Evolutionary conservation across 2,113 vertebrate species (phyloP).

Genomic region (Ceratotherium simum): DNA sequence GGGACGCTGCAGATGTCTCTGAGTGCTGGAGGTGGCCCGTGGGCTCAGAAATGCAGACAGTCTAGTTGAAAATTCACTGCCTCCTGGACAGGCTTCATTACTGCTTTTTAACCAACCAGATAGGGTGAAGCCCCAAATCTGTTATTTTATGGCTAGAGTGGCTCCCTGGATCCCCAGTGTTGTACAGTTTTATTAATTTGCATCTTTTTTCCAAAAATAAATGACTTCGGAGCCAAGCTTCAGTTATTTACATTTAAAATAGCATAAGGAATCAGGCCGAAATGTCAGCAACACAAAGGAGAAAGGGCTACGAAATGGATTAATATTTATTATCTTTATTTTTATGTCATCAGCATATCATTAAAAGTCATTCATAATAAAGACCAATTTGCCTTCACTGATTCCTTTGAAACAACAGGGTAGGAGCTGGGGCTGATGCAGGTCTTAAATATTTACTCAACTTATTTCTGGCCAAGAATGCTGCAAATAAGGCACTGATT

Average conservation of each 20-base stretch:
- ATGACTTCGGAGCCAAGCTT: conserved; percentile 13
- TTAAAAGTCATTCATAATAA: neutral
- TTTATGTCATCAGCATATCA: neutral
- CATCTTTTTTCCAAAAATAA: neutral
- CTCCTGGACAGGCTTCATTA: conserved; percentile 27
- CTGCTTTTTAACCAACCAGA: neutral
- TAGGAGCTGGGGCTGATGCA: neutral
- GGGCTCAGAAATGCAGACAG: neutral
- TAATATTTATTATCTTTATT: neutral
- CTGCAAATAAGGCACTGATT: conserved; percentile 42
- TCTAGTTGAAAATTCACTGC: neutral
- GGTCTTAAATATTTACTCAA: neutral
- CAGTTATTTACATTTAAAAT: conserved; percentile 65
- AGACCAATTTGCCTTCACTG: neutral
- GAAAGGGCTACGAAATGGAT: neutral
- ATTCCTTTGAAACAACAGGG: neutral
- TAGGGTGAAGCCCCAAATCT: neutral
- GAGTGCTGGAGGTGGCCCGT: neutral
- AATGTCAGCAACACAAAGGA: neutral
- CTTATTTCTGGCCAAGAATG: conserved; percentile 18
- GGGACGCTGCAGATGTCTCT: conserved; percentile 57
- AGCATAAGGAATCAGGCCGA: conserved; percentile 52
- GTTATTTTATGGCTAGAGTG: neutral
- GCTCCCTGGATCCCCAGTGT: neutral
- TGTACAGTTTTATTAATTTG: neutral